Evolutionary conservation across 1,140 invertebrate genomes (phyloP), one percentile per base, ranked within the genome.

Genomic region (Aleiodes sp.): DNA sequence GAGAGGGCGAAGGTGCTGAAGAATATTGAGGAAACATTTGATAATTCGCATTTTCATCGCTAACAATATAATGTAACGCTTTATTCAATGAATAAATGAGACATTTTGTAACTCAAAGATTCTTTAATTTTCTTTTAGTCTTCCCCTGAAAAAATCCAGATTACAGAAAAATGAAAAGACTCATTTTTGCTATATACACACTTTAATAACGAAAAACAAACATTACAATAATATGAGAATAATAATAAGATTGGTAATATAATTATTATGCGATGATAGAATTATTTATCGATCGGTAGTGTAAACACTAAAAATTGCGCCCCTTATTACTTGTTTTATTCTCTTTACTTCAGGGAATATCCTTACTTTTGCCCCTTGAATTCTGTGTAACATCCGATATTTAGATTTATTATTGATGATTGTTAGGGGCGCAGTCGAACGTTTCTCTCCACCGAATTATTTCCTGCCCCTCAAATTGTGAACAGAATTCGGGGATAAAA

Each of bases 1-100:
- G 89, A 6, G 91, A 92, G 81, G 91, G 88, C 26, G 90, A 92
- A 81, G 91, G 90, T 72, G 92, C 88, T 46, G 92, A 93, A 75
- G 91, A 92, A 86, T 91, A 90, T 80, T 91, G 88, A 88, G 46
- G 16, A 35, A 16, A 16, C 46, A 52, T 7, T 16, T 24, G 26
- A 9, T 52, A 16, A 52, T 2, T 12, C 10, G 19, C 12, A 52
- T 52, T 52, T 21, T 24, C 10, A n/a, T n/a, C n/a, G n/a, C n/a
- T n/a, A n/a, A 12, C 14, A 46, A 33, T 6, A 35, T 16, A 37
- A 56, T 52, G 46, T 52, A 24, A 52, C 46, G 21, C 46, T 52
- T 52, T 12, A 52, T 12, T 52, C n/a, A 21, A 24, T 16, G 21
- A 52, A 24, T 24, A 52, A 52, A 52, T 19, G 16, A 52, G n/a